phyloP scores from a whole-genome alignment of 2,888 invertebrate species.

The Uropetala carovei region DNA sequence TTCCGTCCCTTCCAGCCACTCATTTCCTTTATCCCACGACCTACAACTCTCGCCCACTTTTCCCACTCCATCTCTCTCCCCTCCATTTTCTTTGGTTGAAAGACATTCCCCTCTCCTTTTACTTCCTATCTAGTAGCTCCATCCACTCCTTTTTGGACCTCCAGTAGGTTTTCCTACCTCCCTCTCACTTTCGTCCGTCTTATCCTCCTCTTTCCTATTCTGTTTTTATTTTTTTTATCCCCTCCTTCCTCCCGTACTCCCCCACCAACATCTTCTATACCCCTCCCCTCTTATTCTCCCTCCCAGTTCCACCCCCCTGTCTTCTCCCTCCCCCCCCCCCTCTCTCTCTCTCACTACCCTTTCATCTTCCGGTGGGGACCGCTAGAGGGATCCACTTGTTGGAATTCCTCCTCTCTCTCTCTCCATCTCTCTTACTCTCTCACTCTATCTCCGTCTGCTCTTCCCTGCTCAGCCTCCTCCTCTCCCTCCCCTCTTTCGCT shows the following conservation, averaged over 20 bases:
- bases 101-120: neutral
- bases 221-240: neutral
- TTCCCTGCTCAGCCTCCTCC: neutral
- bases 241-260: neutral
- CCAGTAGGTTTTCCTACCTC: neutral
- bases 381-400: slow-evolving; percentile 63
- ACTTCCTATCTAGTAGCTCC: neutral
- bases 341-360: slow-evolving; percentile 21
- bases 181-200: neutral
- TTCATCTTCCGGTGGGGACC: slow-evolving; percentile 59
- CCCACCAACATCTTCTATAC: neutral
- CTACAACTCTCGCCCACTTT: neutral
- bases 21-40: slow-evolving; percentile 24
- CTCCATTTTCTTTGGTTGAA: neutral
- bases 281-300: neutral
- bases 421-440: neutral
- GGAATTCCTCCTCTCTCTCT: slow-evolving; percentile 27
- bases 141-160: neutral
- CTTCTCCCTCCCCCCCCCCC: neutral
- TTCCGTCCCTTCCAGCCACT: neutral
- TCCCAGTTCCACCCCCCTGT: neutral
- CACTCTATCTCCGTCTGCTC: neutral
- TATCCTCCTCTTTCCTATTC: neutral
- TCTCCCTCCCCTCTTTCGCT: neutral
- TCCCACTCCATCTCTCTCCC: neutral